Conservation (phyloP, 2,888 invertebrate genomes). For the Podabrus alpinus region DNA sequence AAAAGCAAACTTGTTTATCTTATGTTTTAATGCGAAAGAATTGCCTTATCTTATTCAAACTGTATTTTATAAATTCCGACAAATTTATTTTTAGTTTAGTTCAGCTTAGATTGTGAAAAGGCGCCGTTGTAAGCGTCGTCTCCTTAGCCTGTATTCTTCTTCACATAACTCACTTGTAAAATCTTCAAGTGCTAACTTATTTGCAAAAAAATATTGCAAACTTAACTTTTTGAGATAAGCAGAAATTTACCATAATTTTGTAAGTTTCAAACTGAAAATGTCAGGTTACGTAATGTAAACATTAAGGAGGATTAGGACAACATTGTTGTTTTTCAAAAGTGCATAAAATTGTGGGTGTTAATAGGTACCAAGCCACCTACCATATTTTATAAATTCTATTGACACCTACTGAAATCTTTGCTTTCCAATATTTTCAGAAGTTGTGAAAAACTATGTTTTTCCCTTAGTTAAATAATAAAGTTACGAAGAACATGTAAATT, state of each 20-base stretch:
- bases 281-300: background rate
- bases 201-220: background rate
- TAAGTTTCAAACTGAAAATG: background rate
- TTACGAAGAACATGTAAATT: no score
- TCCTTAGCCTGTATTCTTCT: background rate
- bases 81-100: slow-evolving; percentile 29
- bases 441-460: background rate
- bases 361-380: background rate
- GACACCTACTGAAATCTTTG: background rate
- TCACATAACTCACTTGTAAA: background rate
- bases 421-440: background rate
- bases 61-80: slow-evolving; percentile 29
- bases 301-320: background rate
- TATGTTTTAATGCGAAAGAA: background rate
- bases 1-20: background rate
- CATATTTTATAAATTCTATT: background rate
- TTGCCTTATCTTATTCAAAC: background rate
- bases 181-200: background rate
- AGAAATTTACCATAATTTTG: background rate
- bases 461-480: no score
- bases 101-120: slow-evolving; percentile 16
- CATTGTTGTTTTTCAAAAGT: background rate
- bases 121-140: slow-evolving; percentile 22
- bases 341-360: background rate
- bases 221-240: background rate